Evolutionary conservation across 2,888 invertebrate genomes (phyloP), one percentile per base, ranked within the genome.

Genomic region (Sipunculus nudus): DNA sequence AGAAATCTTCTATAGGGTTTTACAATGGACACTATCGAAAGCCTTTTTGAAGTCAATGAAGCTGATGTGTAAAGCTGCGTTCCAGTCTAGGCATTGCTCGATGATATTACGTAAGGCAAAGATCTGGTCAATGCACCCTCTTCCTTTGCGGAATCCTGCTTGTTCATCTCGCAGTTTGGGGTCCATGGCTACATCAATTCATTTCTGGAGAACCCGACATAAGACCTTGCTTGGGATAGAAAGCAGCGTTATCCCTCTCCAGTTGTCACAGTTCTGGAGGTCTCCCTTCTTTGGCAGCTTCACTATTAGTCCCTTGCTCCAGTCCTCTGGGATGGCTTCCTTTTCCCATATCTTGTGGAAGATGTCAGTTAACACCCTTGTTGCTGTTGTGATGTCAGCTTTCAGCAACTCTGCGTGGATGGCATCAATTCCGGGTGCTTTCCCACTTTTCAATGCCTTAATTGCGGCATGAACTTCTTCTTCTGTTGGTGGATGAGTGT

Each of bases 21-120:
- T 49, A 47, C 56, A 28, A 29, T 66, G 61, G 29, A 62, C 21
- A 38, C 58, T 61, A 45, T 61, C 53, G 29, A 60, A 65, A 2
- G 60, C 61, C 38, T 61, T 61, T 41, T 68, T 29, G 29, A 55
- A 69, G 46, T 62, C 60, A 3, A 67, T 43, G 25, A 63, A 60
- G 28, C 60, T 61, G 3, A 63, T 47, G 43, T 62, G 43, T 10
- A 65, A 52, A 32, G 57, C 38, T 28, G 55, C 26, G 25, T 62
- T 54, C 58, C 59, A 65, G 32, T 67, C 65, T 21, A 32, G 28
- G 29, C 50, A 57, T 32, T 67, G 66, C 39, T 67, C 63, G 23
- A 61, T 40, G 21, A 61, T 65, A 40, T 62, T 65, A 13, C 63
- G 21, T 3, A 65, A 49, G 10, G 58, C 47, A 43, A 58, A 58